Evolutionary conservation across 2,113 vertebrate species (phyloP).

Genomic region (Lathamus discolor): DNA sequence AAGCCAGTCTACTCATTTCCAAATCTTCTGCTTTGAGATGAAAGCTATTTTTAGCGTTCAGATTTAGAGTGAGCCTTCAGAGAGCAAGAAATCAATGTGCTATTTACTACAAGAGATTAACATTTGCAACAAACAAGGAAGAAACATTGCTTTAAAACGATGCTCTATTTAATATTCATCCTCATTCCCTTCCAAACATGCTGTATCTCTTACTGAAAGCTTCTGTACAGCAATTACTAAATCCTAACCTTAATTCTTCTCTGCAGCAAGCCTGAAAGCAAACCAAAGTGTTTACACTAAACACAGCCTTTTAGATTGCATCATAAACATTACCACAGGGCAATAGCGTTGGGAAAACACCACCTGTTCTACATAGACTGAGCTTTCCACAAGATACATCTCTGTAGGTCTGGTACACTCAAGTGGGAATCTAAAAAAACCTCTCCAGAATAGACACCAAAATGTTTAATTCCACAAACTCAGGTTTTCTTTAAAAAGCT

Average conservation of each 20-base stretch:
- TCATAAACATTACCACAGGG: conserved; percentile 24
- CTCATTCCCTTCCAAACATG: not conserved
- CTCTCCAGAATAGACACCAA: not conserved
- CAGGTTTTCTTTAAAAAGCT: not conserved
- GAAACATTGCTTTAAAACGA: not conserved
- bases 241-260: conserved; percentile 23
- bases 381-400: not conserved
- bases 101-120: conserved; percentile 22
- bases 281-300: conserved; percentile 38
- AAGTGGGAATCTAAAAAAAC: not conserved
- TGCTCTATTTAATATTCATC: conserved; percentile 5
- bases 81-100: not conserved
- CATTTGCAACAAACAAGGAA: not conserved
- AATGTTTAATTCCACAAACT: not conserved
- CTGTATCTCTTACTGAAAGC: not conserved
- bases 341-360: not conserved
- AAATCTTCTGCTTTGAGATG: not conserved
- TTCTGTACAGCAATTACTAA: conserved; percentile 14
- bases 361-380: not conserved
- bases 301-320: conserved; percentile 39
- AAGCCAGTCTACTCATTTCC: not conserved
- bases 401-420: not conserved
- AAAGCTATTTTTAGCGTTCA: conserved; percentile 1
- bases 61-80: conserved; percentile 4
- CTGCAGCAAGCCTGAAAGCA: conserved; percentile 22